A percentile compares a stretch with the other conserved stretches of the same genome.
phyloP scores from a whole-genome alignment of 35 echinoderm and acorn worm species.

The Diadema setosum region DNA sequence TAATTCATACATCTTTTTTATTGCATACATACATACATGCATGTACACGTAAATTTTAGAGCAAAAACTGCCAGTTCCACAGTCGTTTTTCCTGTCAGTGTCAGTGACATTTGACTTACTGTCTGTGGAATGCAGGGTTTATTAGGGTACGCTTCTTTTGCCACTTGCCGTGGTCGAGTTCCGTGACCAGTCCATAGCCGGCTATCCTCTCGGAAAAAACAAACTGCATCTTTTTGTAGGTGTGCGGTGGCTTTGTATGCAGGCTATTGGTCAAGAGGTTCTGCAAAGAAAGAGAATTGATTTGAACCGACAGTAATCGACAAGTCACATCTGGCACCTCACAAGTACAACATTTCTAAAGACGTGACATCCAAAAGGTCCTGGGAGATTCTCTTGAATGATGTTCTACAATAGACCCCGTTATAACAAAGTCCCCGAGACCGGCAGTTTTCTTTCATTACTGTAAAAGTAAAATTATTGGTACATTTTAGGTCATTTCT shows the following conservation, averaged over 20 bases:
- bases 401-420: no score
- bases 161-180: constrained; percentile 30
- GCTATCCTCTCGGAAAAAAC: constrained; percentile 12
- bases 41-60: background rate
- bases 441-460: no score
- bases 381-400: no score
- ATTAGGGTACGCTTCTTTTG: background rate
- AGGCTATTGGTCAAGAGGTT: background rate
- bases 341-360: no score
- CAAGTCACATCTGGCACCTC: background rate
- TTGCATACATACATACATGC: background rate
- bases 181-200: constrained; percentile 35
- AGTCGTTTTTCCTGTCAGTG: background rate
- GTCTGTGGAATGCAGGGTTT: constrained; percentile 50
- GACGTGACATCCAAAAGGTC: no score
- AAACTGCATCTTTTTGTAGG: background rate
- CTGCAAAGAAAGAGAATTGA: no score
- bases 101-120: constrained; percentile 64
- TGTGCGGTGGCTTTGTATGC: constrained; percentile 16
- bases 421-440: no score
- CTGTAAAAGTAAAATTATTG: no score
- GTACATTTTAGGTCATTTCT: no score
- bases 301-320: no score
- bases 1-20: no score
- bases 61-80: background rate